These are phyloP conservation scores for Torymus aiolomorphi DNA, from an alignment of 2,888 invertebrate genomes.

Conservation along the genomic window DNA sequence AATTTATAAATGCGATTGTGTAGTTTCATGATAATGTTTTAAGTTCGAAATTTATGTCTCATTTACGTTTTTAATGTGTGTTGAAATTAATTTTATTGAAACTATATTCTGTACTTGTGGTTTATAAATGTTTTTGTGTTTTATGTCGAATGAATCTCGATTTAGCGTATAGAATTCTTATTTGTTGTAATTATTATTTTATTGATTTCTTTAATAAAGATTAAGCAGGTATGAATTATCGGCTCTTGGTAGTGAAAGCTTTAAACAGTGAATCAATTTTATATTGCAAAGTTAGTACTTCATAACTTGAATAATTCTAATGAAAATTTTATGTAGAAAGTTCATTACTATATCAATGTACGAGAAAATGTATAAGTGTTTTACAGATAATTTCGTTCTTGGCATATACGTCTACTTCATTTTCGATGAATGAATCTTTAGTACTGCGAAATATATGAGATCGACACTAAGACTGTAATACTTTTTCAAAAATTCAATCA, in stretches of 20 bases:
- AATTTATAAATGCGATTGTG: not conserved
- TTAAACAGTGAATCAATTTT: not conserved
- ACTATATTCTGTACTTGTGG: constrained; percentile 1
- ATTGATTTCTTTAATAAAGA: too few relatives aligned
- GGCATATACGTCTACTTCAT: constrained; percentile 18
- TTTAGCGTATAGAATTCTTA: constrained; percentile 10
- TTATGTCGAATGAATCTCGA: constrained; percentile 29
- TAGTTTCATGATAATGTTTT: too few relatives aligned
- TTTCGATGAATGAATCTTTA: constrained; percentile 48
- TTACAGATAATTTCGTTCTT: constrained; percentile 46
- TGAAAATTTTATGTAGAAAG: not conserved
- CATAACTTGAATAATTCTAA: too few relatives aligned
- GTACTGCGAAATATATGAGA: constrained; percentile 11
- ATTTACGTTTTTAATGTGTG: constrained; percentile 3
- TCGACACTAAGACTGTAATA: constrained; percentile 41
- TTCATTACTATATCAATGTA: constrained; percentile 23
- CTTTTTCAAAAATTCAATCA: constrained; percentile 43
- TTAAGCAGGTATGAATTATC: not conserved
- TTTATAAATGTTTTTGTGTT: constrained; percentile 31
- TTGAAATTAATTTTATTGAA: constrained; percentile 9
- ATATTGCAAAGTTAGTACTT: too few relatives aligned
- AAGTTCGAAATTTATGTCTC: constrained; percentile 4
- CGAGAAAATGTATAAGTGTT: constrained; percentile 7
- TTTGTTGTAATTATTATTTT: not conserved
- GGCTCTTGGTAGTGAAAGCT: constrained; percentile 14